phyloP scores from a whole-genome alignment of 2,113 vertebrate species.

The Grammomys dolichurus region DNA sequence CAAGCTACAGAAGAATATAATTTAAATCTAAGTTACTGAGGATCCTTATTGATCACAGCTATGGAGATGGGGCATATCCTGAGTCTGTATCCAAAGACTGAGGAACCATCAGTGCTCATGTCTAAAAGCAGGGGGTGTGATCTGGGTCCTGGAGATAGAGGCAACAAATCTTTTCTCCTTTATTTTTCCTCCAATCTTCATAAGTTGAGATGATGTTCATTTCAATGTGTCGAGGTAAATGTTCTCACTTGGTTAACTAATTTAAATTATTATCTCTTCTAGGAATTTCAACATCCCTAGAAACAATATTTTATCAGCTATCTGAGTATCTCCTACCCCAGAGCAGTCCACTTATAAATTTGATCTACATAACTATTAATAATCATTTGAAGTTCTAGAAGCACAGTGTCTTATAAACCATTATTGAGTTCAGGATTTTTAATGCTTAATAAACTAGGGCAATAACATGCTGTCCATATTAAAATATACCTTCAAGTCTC shows the following conservation, averaged over 20 bases:
- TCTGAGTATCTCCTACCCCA: neutral
- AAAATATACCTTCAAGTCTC: neutral
- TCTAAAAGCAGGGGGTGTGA: neutral
- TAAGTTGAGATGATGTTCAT: neutral
- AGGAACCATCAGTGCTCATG: neutral
- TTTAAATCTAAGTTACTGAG: neutral
- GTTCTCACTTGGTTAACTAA: neutral
- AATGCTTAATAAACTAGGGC: neutral
- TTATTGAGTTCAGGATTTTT: neutral
- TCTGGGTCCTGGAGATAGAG: neutral
- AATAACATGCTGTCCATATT: neutral
- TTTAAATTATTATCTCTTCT: neutral
- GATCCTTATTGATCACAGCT: neutral
- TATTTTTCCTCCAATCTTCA: neutral
- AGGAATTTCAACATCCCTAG: neutral
- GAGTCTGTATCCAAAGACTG: neutral
- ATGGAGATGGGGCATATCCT: neutral
- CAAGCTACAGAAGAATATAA: neutral
- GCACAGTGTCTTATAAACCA: neutral
- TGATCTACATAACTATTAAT: neutral
- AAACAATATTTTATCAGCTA: neutral
- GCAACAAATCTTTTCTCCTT: neutral
- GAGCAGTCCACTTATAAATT: neutral
- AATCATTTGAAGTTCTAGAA: neutral
- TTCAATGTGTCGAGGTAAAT: neutral